phyloP scores from a whole-genome alignment of 2,797 vertebrate genomes.

The Uromys caudimaculatus region DNA sequence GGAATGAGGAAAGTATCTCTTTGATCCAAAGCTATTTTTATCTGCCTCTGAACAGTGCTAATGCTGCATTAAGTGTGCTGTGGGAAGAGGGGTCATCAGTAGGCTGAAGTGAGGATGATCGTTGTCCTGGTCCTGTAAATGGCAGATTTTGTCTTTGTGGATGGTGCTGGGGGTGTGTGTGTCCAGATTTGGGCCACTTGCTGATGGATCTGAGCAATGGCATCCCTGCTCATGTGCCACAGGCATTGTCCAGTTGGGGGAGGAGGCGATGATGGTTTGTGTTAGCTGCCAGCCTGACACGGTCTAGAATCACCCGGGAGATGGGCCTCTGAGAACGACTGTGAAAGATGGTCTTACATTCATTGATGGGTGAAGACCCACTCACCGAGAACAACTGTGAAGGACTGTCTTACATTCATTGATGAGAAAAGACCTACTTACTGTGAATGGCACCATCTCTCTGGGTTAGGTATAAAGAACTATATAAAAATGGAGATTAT shows the following conservation, averaged over 20 bases:
- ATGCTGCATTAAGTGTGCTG: constrained; percentile 64
- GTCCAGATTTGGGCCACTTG: constrained; percentile 57
- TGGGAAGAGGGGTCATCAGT: constrained; percentile 67
- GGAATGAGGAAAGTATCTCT: constrained; percentile 79
- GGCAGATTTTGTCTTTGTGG: constrained; percentile 65
- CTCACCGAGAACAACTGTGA: background rate
- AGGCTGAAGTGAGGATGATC: constrained; percentile 73
- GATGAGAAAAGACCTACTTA: background rate
- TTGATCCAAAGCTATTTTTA: constrained; percentile 84
- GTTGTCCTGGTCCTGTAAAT: constrained; percentile 70
- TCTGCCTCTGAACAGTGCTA: constrained; percentile 83
- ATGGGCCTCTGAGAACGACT: background rate
- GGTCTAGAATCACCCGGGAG: background rate
- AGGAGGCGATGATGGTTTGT: background rate
- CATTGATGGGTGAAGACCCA: background rate
- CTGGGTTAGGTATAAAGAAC: background rate
- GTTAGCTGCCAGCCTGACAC: no score
- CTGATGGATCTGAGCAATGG: constrained; percentile 60
- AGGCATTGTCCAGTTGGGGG: background rate
- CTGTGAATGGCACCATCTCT: background rate
- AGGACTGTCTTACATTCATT: background rate
- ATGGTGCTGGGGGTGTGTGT: background rate
- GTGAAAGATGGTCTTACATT: background rate
- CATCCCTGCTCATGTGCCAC: background rate
- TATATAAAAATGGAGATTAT: background rate